Evolutionary conservation across 1,140 invertebrate species (phyloP), one percentile per base, ranked within the genome.

Genomic region (Philopotamus ludificatus): DNA sequence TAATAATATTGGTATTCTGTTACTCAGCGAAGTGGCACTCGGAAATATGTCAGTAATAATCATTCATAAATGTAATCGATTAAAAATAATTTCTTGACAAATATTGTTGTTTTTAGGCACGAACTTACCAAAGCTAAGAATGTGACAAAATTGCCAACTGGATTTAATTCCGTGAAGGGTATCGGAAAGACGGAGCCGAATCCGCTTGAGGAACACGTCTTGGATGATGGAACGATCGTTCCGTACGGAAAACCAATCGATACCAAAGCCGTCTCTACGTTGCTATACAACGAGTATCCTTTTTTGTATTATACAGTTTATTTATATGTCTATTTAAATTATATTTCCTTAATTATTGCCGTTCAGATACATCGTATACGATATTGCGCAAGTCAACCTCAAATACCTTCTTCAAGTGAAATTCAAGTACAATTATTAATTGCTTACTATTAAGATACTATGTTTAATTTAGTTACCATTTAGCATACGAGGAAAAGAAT

Each of bases 11-110:
- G 97, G 95, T 58, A 76, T 98, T 10, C 73, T 99, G 76, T 70
- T 99, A 68, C 82, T 99, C 0, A 98, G 95, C 77, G 96, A 99
- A 76, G 97, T 99, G 0, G 96, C 96, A 12, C 82, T 99, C 2
- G 97, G 95, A 12, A 88, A 95, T 70, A 94, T 92, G 92, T 92
- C 79, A 85, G 84, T 81, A 55, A 28, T 18, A 61, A 63, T 65
- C 62, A 65, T 68, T 63, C 66, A 71, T 39, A 39, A 39, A 39
- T 8, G 8, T 76, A 54, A n/a, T n/a, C n/a, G n/a, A n/a, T n/a
- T n/a, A n/a, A n/a, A n/a, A n/a, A n/a, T n/a, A n/a, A n/a, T 41
- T 50, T 58, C 1, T 25, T 18, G 16, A 39, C 18, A 41, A 9
- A 2, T 58, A n/a, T 20, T 22, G 10, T 74, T 54, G 49, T 74